Evolutionary conservation across 1,140 invertebrate species (phyloP), one percentile per base, ranked within the genome.

Genomic region (Drosophila tropicalis): DNA sequence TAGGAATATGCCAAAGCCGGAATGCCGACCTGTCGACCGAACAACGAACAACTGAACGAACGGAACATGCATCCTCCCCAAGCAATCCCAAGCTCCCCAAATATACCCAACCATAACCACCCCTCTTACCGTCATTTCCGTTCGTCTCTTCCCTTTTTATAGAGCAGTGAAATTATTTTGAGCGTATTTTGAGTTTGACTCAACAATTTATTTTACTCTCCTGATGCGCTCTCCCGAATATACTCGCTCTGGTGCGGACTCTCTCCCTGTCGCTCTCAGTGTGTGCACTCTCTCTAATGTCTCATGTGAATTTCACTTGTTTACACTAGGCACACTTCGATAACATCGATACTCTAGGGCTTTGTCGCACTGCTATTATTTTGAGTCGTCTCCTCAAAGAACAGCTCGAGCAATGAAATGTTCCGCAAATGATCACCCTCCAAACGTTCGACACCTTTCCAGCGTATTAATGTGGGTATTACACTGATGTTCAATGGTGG

Each of bases 391-490:
- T 76, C 76, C 5, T 87, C 72, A 55, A 87, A 87, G 69, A 87
- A 87, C 1, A 87, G 39, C 58, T 81, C 34, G 12, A 87, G 56
- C n/a, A 89, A 34, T 0, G 17, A 17, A 4, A 22, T 22, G 17
- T 81, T 84, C 6, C 25, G 41, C 47, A 90, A 41, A 56, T 87
- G 84, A 67, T 68, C 68, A 32, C 77, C 80, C 0, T 74, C 70
- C 15, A 87, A 58, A 1, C 84, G 84, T 51, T 89, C 80, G n/a
- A 54, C 44, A 2, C 66, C 66, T n/a, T 84, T 71, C 84, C 85
- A 90, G 13, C 67, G 80, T 3, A 74, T 10, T 6, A 87, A 4
- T 0, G 84, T 32, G 1, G 84, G 84, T 6, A 87, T 89, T 1
- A 58, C 47, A 0, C 6, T 41, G 0, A 87, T 60, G 0, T 6